Evolutionary conservation across 2,113 vertebrate species (phyloP).

Genomic region (Trichechus manatus): DNA sequence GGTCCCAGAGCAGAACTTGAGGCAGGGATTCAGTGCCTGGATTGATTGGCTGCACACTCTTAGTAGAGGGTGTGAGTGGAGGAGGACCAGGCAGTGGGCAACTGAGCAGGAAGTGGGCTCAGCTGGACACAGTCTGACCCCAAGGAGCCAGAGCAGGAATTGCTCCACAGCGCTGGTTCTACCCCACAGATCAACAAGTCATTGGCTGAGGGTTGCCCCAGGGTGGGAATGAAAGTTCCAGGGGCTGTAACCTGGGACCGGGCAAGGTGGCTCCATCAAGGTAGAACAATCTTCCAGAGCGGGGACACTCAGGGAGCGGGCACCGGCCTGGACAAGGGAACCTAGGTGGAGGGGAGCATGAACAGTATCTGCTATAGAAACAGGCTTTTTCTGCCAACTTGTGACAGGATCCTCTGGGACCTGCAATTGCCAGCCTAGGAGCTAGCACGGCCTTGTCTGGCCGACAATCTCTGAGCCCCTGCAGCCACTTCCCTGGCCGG

Average conservation of each 20-base stretch:
- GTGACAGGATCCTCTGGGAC: background rate
- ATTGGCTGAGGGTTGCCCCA: background rate
- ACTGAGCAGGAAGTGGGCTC: background rate
- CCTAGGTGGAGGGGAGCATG: background rate
- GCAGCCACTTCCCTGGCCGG: rapidly evolving
- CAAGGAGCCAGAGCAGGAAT: rapidly evolving
- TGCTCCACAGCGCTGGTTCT: rapidly evolving
- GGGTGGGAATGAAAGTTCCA: background rate
- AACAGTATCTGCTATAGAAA: background rate
- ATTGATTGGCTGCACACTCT: background rate
- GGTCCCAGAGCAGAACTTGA: background rate
- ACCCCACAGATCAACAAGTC: background rate
- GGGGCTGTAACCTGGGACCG: background rate
- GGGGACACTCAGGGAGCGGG: rapidly evolving
- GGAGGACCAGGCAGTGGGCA: background rate
- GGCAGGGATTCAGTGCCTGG: background rate
- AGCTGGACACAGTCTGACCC: too few species aligned
- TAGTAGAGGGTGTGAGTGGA: rapidly evolving
- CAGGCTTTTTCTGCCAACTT: rapidly evolving
- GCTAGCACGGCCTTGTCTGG: background rate
- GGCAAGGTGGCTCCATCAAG: background rate
- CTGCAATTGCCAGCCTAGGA: rapidly evolving
- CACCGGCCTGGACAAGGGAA: rapidly evolving
- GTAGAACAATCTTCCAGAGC: background rate
- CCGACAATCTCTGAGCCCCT: rapidly evolving